These are phyloP conservation scores for Corydoras sp. DNA, from an alignment of 2,113 vertebrate genomes.

Conservation along the genomic window DNA sequence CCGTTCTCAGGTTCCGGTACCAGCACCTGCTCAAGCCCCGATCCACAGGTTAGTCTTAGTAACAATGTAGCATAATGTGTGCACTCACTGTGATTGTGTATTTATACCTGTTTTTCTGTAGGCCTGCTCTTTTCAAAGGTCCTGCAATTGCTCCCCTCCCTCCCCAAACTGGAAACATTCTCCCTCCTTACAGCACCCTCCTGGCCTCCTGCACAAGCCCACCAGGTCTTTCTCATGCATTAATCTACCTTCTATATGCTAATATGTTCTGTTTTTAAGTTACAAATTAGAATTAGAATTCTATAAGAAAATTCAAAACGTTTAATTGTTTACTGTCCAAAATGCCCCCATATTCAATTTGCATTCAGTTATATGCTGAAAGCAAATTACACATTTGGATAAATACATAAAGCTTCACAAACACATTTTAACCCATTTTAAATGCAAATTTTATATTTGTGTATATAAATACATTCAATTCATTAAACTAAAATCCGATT, in stretches of 20 bases:
- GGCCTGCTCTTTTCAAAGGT: slow-evolving; percentile 38
- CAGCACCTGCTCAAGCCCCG: not conserved
- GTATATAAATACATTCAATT: too few species aligned
- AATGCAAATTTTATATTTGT: too few species aligned
- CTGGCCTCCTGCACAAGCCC: slow-evolving; percentile 54
- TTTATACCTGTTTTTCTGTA: slow-evolving; percentile 1
- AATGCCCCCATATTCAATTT: too few species aligned
- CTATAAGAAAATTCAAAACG: too few species aligned
- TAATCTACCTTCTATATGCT: not conserved
- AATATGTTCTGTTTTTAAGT: too few species aligned
- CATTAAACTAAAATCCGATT: too few species aligned
- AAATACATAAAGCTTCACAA: too few species aligned
- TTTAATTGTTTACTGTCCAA: too few species aligned
- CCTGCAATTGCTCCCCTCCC: slow-evolving; percentile 41
- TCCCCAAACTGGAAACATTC: slow-evolving; percentile 46
- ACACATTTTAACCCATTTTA: too few species aligned
- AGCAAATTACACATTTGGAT: too few species aligned
- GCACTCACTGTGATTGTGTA: not conserved
- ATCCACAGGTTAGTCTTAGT: slow-evolving; percentile 18
- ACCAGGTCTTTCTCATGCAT: slow-evolving; percentile 45
- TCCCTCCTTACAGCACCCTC: slow-evolving; percentile 53
- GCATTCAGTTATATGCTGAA: too few species aligned
- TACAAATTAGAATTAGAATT: not conserved
- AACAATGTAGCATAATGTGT: too few species aligned
- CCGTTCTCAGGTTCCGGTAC: not conserved